Evolutionary conservation across 2,113 vertebrate genomes (phyloP), one percentile per base, ranked within the genome.

Genomic region (Plecturocebus donacophilus): DNA sequence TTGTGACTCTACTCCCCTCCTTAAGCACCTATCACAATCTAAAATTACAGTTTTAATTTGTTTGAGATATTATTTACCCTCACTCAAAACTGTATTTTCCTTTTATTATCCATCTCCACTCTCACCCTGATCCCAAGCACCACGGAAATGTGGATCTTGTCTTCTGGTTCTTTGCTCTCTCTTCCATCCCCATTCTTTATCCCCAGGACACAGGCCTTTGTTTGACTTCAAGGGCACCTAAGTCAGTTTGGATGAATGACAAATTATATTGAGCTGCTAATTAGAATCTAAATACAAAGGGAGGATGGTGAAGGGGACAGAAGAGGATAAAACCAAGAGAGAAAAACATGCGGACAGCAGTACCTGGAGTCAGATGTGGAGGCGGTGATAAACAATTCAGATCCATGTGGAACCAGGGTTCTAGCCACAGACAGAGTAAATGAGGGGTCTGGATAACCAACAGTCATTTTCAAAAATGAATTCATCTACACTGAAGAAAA

Each of bases 1-100:
- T 47, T 30, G 47, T 19, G 8, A 32, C 32, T n/a, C 6, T 38
- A 14, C 0, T 23, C 2, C 27, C 5, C 14, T 47, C 4, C 47
- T 80, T 38, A 12, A 56, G 2, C 17, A 23, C 40, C 25, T 27
- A 1, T 79, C 10, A 1, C 4, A 79, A 94, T 5, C 23, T n/a
- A 38, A 38, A 87, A 23, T 47, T 10, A n/a, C 8, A 56, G 49
- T 42, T 76, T 49, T 61, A 40, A n/a, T 52, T 80, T 64, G 52
- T 54, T 70, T 45, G 47, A 70, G 21, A 27, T 12, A 71, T 38
- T 21, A 16, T 70, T 94, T 56, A 16, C 4, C 52, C 2, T 73
- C 40, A 61, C 25, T 35, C 30, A 35, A 66, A 66, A 66, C 23
- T 68, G 4, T 87, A n/a, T n/a, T 87, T 40, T 38, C 17, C 30